These are phyloP conservation scores for Crioceris asparagi DNA, from an alignment of 2,888 invertebrate species.

Conservation along the genomic window DNA sequence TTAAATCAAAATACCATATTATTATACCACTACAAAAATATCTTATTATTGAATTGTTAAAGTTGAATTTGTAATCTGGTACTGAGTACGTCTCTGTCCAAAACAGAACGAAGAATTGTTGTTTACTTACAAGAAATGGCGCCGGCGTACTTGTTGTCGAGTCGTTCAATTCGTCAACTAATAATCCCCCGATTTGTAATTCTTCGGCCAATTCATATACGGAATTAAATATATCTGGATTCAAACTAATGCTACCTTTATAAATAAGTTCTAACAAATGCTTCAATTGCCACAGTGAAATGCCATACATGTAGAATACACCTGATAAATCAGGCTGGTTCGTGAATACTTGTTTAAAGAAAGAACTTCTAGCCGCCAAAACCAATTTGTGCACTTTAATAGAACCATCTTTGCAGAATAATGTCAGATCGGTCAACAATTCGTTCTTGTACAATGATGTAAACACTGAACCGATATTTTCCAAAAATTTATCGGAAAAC, in stretches of 20 bases:
- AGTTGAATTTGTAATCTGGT: too few relatives aligned
- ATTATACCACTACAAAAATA: too few relatives aligned
- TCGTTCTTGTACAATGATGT: constrained; percentile 59
- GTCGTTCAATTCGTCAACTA: constrained; percentile 14
- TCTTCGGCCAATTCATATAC: constrained; percentile 58
- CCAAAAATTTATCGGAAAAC: constrained; percentile 53
- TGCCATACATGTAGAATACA: constrained; percentile 58
- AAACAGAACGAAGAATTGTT: too few relatives aligned
- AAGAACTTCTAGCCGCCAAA: constrained; percentile 64
- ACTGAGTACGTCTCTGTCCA: too few relatives aligned
- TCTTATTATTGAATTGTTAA: too few relatives aligned
- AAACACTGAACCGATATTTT: constrained; percentile 57
- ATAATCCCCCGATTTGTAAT: constrained; percentile 50
- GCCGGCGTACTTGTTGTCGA: too few relatives aligned
- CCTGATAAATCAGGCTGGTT: constrained; percentile 61
- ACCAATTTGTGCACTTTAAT: constrained; percentile 62
- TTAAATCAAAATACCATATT: too few relatives aligned
- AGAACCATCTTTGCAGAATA: constrained; percentile 61
- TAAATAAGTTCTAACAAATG: constrained; percentile 59
- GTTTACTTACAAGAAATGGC: too few relatives aligned
- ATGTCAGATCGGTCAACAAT: constrained; percentile 57
- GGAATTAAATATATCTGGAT: constrained; percentile 50
- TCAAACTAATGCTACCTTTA: constrained; percentile 57
- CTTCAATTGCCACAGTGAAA: constrained; percentile 54
- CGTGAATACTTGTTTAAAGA: constrained; percentile 64